Evolutionary conservation across 2,113 vertebrate genomes (phyloP).

Genomic region (Vulpes vulpes): DNA sequence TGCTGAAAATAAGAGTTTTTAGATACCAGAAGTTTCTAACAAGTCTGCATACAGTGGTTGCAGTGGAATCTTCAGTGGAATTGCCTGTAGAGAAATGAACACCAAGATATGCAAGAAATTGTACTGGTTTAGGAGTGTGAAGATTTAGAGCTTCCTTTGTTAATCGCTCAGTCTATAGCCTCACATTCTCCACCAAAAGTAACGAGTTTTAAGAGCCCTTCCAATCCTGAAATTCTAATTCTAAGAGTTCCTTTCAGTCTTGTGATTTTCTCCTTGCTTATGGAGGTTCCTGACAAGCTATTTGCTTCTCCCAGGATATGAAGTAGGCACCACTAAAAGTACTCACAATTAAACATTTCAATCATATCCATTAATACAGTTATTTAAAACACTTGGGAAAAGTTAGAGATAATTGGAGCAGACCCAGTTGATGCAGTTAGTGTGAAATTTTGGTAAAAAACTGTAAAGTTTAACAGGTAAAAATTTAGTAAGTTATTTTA

Average conservation of each 20-base stretch:
- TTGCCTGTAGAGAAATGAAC: constrained; percentile 49
- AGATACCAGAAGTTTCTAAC: neutral
- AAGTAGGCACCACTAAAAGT: neutral
- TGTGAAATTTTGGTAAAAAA: constrained; percentile 18
- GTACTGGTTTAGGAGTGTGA: neutral
- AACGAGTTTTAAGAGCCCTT: neutral
- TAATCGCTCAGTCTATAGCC: neutral
- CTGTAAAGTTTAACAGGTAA: neutral
- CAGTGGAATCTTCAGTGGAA: neutral
- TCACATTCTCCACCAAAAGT: neutral
- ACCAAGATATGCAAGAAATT: neutral
- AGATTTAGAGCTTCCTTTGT: neutral
- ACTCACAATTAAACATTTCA: neutral
- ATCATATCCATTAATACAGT: neutral
- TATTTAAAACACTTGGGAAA: constrained; percentile 13
- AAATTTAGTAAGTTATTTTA: constrained; percentile 16
- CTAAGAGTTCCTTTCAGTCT: neutral
- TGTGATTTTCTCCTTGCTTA: neutral
- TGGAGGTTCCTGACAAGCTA: neutral
- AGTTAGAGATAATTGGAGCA: neutral
- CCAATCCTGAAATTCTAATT: neutral
- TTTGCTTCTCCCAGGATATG: neutral
- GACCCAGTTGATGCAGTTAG: neutral
- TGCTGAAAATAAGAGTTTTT: constrained; percentile 67
- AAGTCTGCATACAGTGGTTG: neutral